Conservation (phyloP, 2,113 vertebrate genomes). For the Marcusenius ussheri region DNA sequence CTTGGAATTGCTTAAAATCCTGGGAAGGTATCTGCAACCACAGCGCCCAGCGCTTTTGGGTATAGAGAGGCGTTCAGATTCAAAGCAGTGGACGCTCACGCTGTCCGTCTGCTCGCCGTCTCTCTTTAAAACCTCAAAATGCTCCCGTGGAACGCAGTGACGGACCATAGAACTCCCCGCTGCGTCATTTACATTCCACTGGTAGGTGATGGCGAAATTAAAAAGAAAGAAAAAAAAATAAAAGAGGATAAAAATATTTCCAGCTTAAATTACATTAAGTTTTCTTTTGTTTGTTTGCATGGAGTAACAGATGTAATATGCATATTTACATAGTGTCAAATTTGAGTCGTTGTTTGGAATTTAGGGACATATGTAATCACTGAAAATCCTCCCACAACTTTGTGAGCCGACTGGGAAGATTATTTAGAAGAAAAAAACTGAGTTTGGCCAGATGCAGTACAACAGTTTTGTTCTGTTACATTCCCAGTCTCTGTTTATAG, state of each 20-base stretch:
- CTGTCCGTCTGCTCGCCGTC: not conserved
- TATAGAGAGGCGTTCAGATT: slow-evolving; percentile 30
- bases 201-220: not conserved
- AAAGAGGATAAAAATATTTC: not conserved
- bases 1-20: slow-evolving; percentile 46
- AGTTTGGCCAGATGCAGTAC: not conserved
- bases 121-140: not conserved
- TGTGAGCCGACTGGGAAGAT: not conserved
- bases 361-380: slow-evolving; percentile 6
- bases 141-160: not conserved
- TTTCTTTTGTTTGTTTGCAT: slow-evolving; percentile 3
- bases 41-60: slow-evolving; percentile 51
- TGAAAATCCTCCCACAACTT: not conserved
- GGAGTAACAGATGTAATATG: not conserved
- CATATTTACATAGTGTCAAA: slow-evolving; percentile 7
- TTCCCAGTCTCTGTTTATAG: not conserved
- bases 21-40: slow-evolving; percentile 24
- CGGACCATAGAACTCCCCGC: not conserved
- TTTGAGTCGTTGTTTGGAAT: not conserved
- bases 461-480: not conserved
- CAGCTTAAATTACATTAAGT: slow-evolving; percentile 4
- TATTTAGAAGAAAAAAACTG: not conserved
- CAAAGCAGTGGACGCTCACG: slow-evolving; percentile 23
- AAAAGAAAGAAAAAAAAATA: not conserved
- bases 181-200: not conserved